Percentiles rank a stretch among this genome's conserved stretches.
These are phyloP conservation scores for Fistularia commersonii DNA, from an alignment of 2,797 vertebrate genomes.

Conservation along the genomic window DNA sequence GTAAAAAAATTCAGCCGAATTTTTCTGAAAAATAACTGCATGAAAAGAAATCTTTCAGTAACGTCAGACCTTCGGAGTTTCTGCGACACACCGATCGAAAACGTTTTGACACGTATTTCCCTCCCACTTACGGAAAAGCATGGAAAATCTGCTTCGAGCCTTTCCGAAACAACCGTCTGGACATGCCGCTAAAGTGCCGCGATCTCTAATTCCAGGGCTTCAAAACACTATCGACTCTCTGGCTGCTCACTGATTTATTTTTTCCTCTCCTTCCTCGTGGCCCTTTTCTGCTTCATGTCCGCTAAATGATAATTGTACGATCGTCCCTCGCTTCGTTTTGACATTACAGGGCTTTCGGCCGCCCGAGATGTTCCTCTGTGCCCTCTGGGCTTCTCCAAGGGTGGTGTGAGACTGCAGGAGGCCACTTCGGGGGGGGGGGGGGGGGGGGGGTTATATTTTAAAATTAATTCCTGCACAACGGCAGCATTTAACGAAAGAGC, in stretches of 20 bases:
- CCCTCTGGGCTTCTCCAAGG: conserved; percentile 30
- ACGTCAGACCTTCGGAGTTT: conserved; percentile 59
- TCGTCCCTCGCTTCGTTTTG: conserved; percentile 55
- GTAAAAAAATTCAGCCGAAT: conserved; percentile 21
- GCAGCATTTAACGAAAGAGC: too few species aligned
- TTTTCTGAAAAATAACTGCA: conserved; percentile 22
- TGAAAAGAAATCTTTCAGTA: conserved; percentile 37
- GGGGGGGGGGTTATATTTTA: background rate
- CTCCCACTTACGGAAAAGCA: conserved; percentile 15
- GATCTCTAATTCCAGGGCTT: conserved; percentile 58
- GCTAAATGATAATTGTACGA: conserved; percentile 37
- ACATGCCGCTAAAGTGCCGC: background rate
- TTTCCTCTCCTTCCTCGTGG: conserved; percentile 32
- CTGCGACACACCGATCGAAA: background rate
- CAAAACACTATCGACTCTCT: conserved; percentile 39
- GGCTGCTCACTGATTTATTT: conserved; percentile 33
- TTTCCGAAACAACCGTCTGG: background rate
- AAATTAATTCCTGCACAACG: too few species aligned
- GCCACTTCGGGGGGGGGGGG: conserved; percentile 28
- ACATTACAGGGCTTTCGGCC: conserved; percentile 54
- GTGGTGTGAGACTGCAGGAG: conserved; percentile 38
- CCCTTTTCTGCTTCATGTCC: conserved; percentile 35
- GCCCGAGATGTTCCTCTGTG: conserved; percentile 41
- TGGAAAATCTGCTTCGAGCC: conserved; percentile 54
- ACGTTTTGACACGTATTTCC: background rate